Conservation (phyloP, 2,797 vertebrate species). For the Hippocampus kuda region DNA sequence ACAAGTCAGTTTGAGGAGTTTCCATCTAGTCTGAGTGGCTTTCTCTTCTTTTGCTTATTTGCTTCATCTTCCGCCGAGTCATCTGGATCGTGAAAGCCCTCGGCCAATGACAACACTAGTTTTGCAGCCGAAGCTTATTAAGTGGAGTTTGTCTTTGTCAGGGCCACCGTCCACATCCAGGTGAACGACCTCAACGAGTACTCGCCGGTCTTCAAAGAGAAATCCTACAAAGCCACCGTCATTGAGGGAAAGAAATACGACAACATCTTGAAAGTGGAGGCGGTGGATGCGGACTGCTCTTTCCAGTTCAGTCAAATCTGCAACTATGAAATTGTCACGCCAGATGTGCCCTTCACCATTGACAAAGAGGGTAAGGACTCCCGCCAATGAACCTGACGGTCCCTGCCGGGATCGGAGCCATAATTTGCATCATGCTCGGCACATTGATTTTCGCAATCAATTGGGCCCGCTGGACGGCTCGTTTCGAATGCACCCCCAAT, state of each 20-base stretch:
- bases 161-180: slow-evolving; percentile 93
- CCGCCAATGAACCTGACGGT: not conserved
- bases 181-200: slow-evolving; percentile 96
- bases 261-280: slow-evolving; percentile 87
- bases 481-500: slow-evolving; percentile 33
- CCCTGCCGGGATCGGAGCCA: slow-evolving; percentile 9
- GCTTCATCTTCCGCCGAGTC: not conserved
- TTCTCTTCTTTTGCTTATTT: not conserved
- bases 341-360: slow-evolving; percentile 84
- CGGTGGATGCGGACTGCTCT: slow-evolving; percentile 92
- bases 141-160: slow-evolving; percentile 38
- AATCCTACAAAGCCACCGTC: slow-evolving; percentile 87
- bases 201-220: slow-evolving; percentile 91
- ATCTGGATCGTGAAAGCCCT: not conserved
- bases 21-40: not conserved
- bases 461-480: slow-evolving; percentile 5
- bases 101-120: not conserved
- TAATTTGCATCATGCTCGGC: slow-evolving; percentile 27
- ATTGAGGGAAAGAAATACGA: slow-evolving; percentile 82
- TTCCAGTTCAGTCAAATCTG: slow-evolving; percentile 99
- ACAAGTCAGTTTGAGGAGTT: slow-evolving; percentile 77
- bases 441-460: slow-evolving; percentile 46
- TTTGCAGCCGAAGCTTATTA: not conserved
- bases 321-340: slow-evolving; percentile 92
- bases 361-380: slow-evolving; percentile 86